Evolutionary conservation across 2,113 vertebrate species (phyloP).

Genomic region (Gymnorhina tibicen): DNA sequence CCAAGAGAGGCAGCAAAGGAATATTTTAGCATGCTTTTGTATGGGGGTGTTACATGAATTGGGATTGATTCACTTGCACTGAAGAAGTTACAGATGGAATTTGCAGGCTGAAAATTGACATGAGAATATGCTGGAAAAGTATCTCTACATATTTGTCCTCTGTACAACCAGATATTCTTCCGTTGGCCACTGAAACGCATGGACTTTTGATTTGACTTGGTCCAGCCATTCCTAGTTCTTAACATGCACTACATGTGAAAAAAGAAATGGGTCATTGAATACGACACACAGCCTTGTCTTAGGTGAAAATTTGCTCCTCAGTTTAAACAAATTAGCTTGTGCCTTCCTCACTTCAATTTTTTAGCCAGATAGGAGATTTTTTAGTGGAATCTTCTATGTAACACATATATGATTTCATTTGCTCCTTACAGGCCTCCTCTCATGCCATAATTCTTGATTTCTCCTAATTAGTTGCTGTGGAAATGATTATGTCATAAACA

Average conservation of each 20-base stretch:
- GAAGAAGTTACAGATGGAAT: background rate
- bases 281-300: background rate
- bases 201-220: background rate
- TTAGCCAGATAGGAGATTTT: background rate
- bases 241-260: background rate
- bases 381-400: background rate
- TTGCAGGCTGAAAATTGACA: background rate
- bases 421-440: conserved; percentile 23
- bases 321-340: background rate
- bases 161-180: background rate
- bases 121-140: background rate
- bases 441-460: conserved; percentile 46
- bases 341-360: background rate
- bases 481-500: conserved; percentile 61
- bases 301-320: background rate
- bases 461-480: conserved; percentile 68
- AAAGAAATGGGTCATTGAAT: background rate
- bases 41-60: background rate
- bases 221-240: background rate
- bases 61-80: background rate
- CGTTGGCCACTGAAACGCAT: background rate
- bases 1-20: background rate
- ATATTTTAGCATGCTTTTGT: background rate
- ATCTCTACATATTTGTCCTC: background rate
- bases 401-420: conserved; percentile 21